Base-by-base conservation (phyloP, 2,113 vertebrate species). In the Neogale vison region DNA sequence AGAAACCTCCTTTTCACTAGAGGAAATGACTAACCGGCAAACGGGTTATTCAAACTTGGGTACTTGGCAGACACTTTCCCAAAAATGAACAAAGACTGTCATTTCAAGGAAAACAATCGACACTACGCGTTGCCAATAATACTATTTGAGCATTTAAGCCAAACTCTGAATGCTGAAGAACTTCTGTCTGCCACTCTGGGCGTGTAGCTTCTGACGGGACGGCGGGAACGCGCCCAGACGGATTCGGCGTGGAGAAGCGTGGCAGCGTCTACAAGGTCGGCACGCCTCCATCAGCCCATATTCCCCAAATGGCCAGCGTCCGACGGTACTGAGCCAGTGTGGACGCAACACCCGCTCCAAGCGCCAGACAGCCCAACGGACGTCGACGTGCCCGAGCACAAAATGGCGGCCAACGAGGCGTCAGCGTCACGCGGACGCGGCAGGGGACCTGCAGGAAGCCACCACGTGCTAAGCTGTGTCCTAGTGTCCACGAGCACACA, bases 211-310 rank as follows among this genome's bases (percentile, higher is more conserved):
- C 21, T 36, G 15, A 12, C 4, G 17, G 82, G 76, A 47, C 0
- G 12, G 14, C 2, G 8, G 80, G 7, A 13, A 26, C 20, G 31
- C 14, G 4, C 8, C 14, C 20, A 10, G 17, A 57, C 24, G 1
- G 42, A 61, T 0, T 7, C 1, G 0, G 1, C 6, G 3, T 1
- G 2, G 13, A 2, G 20, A 29, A 24, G 6, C 0, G 0, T 0
- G 5, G 29, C n/a, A 26, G 21, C 29, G 29, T 1, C 21, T 6
- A n/a, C 21, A 17, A 42, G 31, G 9, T 21, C 57, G 21, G 26
- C 21, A 20, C 7, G 17, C 23, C 21, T 36, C 39, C 0, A 15
- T 14, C 34, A 42, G 2, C 77, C 59, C 13, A 1, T 12, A 29
- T 6, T 69, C 57, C 39, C 65, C 83, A 36, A 29, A 13, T 4